phyloP scores from a whole-genome alignment of 64 coral and sea anemone species.

The Actinia tenebrosa region DNA sequence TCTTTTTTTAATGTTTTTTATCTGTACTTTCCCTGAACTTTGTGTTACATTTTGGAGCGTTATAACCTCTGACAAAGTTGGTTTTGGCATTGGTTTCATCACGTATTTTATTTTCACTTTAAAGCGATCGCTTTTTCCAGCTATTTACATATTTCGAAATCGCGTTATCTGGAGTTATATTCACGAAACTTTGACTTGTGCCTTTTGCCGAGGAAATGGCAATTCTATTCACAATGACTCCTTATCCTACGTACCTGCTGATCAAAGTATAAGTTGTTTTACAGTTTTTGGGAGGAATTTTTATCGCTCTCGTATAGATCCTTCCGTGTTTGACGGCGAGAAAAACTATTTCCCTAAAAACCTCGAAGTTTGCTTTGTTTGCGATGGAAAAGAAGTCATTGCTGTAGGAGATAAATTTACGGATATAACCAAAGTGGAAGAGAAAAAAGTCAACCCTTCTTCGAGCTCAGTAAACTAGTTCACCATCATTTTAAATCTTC shows the following conservation, averaged over 20 bases:
- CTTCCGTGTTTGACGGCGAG: slow-evolving; percentile 80
- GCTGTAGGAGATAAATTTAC: slow-evolving; percentile 34
- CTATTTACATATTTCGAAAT: slow-evolving; percentile 89
- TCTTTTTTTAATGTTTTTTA: slow-evolving; percentile 69
- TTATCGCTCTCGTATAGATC: slow-evolving; percentile 51
- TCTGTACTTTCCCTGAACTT: slow-evolving; percentile 62
- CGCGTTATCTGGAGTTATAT: slow-evolving; percentile 62
- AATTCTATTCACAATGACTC: slow-evolving; percentile 1
- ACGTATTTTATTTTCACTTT: slow-evolving; percentile 65
- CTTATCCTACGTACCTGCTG: slow-evolving; percentile 25
- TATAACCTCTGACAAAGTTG: slow-evolving; percentile 8
- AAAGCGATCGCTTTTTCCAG: slow-evolving; percentile 70
- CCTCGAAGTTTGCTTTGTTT: slow-evolving; percentile 65
- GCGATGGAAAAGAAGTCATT: slow-evolving; percentile 33
- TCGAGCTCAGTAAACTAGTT: not conserved
- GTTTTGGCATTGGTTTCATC: slow-evolving; percentile 42
- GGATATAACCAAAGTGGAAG: slow-evolving; percentile 15
- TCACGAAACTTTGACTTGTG: slow-evolving; percentile 63
- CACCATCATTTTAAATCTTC: not conserved
- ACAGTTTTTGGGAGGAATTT: slow-evolving; percentile 38
- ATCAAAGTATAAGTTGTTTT: slow-evolving; percentile 44
- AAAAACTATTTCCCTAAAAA: slow-evolving; percentile 73
- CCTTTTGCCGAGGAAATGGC: slow-evolving; percentile 7
- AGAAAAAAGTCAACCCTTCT: not conserved
- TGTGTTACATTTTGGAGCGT: slow-evolving; percentile 34